Evolutionary conservation across 2,797 vertebrate species (phyloP).

Genomic region (Iguana delicatissima): DNA sequence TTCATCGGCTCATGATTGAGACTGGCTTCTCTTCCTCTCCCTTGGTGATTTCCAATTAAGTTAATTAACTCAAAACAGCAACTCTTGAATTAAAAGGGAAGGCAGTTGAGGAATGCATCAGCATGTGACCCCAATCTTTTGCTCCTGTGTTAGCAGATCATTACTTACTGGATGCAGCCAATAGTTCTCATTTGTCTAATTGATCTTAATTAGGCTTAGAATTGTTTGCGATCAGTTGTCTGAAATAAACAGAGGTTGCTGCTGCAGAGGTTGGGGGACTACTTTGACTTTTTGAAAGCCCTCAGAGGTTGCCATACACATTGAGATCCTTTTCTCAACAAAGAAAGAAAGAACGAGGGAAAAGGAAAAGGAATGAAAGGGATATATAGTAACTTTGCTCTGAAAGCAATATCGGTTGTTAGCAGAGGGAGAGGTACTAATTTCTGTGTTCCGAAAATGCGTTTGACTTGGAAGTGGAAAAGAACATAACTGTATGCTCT

Average conservation of each 20-base stretch:
- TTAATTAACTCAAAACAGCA: background rate
- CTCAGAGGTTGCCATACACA: rapidly evolving
- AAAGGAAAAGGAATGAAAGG: background rate
- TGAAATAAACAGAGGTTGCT: background rate
- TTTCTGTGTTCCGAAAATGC: background rate
- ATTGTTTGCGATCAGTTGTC: background rate
- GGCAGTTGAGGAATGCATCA: background rate
- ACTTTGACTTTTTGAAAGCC: too few relatives aligned
- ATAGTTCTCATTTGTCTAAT: conserved; percentile 22
- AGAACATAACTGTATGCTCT: too few relatives aligned
- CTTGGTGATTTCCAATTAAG: background rate
- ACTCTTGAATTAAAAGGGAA: background rate
- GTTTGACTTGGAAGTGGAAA: background rate
- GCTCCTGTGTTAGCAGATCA: background rate
- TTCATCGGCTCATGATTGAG: background rate
- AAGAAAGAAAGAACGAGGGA: rapidly evolving
- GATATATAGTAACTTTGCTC: rapidly evolving
- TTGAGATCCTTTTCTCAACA: background rate
- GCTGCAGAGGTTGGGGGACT: too few relatives aligned
- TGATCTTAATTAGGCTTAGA: conserved; percentile 15
- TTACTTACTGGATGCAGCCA: background rate
- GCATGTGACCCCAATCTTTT: background rate
- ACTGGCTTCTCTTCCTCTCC: background rate
- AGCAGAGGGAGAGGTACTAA: background rate
- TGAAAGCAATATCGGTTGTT: background rate